These are phyloP conservation scores for Aricia agestis DNA, from an alignment of 1,140 invertebrate species.

Conservation along the genomic window DNA sequence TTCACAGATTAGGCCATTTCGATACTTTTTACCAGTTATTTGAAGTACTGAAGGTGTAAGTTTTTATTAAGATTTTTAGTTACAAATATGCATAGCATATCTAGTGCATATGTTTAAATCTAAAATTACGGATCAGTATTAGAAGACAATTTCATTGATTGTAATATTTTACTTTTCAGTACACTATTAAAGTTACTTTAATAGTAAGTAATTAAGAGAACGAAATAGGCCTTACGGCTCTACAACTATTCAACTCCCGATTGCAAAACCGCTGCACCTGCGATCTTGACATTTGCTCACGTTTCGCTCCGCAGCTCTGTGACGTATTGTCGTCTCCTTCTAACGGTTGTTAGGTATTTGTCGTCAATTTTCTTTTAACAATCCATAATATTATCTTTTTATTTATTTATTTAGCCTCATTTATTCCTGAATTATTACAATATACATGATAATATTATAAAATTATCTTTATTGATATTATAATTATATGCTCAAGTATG, in stretches of 20 bases:
- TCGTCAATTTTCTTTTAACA: neutral
- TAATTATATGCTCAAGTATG: too few relatives aligned
- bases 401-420: too few relatives aligned
- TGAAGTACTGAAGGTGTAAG: too few relatives aligned
- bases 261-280: conserved; percentile 39
- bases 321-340: conserved; percentile 26
- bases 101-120: too few relatives aligned
- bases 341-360: neutral
- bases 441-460: too few relatives aligned
- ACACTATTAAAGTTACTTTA: neutral
- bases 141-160: neutral
- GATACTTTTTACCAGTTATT: too few relatives aligned
- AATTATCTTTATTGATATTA: too few relatives aligned
- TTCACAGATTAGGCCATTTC: too few relatives aligned
- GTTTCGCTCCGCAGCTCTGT: conserved; percentile 10
- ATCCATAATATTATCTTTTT: too few relatives aligned
- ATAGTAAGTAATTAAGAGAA: neutral
- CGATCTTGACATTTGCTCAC: conserved; percentile 52
- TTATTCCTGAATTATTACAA: too few relatives aligned
- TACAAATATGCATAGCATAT: too few relatives aligned
- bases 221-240: neutral
- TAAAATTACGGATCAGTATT: neutral
- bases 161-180: neutral
- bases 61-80: too few relatives aligned
- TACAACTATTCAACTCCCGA: conserved; percentile 25